Base-by-base conservation (phyloP, 1,140 invertebrate species). In the Hormaphis cornu region DNA sequence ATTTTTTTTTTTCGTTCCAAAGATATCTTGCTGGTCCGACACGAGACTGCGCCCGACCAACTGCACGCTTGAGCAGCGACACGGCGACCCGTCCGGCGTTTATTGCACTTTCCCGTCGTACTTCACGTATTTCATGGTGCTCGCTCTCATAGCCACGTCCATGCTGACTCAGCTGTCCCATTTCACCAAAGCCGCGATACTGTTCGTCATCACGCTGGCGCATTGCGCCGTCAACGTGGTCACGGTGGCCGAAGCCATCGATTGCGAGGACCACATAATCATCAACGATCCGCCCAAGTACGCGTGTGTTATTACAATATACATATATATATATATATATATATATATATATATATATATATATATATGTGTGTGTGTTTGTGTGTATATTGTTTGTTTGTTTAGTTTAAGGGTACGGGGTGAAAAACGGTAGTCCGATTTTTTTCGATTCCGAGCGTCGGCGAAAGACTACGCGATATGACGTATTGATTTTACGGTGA, bases 151-250 rank as follows among this genome's bases (percentile, higher is more conserved):
- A 40, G 86, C 84, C 1, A 82, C 87, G 18, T 85, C 88, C 6
- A 83, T 90, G 72, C 83, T 89, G 56, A 85, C 86, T 0, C 88
- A 89, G 72, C 79, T 89, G 20, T 85, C 85, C 69, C 87, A 89
- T 77, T 75, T 89, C 16, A 81, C 83, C 72, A 90, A 90, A 76
- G 82, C 84, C 12, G 75, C 82, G 5, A 74, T 90, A 22, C 83
- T 90, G 76, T 73, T 85, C 18, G 54, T 82, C 0, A 81, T 89
- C 6, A 80, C 84, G 1, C 79, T 80, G 53, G 75, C 81, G 0
- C 87, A 89, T 73, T 85, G 84, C 72, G 75, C 78, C 46, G 78
- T 88, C 53, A 89, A 89, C 76, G 78, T 87, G 30, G 72, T 82
- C 16, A 73, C 84, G 4, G 77, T 89, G 8, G 79, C 78, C 1